These are phyloP conservation scores for Osmoderma eremita DNA, from an alignment of 2,888 invertebrate genomes.

Conservation along the genomic window DNA sequence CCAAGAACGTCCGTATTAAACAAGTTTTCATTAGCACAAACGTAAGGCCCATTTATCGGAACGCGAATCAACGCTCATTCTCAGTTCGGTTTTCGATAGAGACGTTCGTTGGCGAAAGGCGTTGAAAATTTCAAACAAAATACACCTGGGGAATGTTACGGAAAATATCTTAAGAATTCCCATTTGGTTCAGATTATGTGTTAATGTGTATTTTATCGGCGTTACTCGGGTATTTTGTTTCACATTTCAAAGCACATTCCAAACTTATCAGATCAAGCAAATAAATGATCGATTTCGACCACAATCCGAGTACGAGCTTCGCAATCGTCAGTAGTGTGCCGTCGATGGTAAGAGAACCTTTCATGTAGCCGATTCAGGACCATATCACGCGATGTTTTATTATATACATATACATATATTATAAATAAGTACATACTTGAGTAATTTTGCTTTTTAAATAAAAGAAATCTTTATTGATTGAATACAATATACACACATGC, in stretches of 20 bases:
- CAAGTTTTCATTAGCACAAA: conserved; percentile 30
- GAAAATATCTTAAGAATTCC: too few relatives aligned
- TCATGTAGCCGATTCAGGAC: background rate
- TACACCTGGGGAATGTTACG: background rate
- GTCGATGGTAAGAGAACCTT: conserved; percentile 65
- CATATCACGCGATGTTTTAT: too few relatives aligned
- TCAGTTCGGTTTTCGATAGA: conserved; percentile 19
- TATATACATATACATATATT: background rate
- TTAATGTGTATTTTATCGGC: conserved; percentile 8
- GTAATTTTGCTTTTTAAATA: too few relatives aligned
- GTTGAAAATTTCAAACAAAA: conserved; percentile 48
- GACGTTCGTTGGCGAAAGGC: conserved; percentile 2
- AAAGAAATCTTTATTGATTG: too few relatives aligned
- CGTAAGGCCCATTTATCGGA: conserved; percentile 19
- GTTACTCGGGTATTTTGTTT: background rate
- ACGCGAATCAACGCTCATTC: conserved; percentile 28
- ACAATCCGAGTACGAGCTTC: conserved; percentile 75
- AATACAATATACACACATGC: too few relatives aligned
- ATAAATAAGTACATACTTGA: too few relatives aligned
- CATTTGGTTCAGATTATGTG: conserved; percentile 16
- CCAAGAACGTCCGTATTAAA: conserved; percentile 27
- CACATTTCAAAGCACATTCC: background rate
- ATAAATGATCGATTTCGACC: conserved; percentile 59
- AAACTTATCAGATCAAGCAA: conserved; percentile 6
- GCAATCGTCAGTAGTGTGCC: conserved; percentile 73